Percentiles rank a stretch among this genome's conserved stretches.
Evolutionary conservation across 2,888 invertebrate species (phyloP).

Genomic region (Ornithoptera priamus): DNA sequence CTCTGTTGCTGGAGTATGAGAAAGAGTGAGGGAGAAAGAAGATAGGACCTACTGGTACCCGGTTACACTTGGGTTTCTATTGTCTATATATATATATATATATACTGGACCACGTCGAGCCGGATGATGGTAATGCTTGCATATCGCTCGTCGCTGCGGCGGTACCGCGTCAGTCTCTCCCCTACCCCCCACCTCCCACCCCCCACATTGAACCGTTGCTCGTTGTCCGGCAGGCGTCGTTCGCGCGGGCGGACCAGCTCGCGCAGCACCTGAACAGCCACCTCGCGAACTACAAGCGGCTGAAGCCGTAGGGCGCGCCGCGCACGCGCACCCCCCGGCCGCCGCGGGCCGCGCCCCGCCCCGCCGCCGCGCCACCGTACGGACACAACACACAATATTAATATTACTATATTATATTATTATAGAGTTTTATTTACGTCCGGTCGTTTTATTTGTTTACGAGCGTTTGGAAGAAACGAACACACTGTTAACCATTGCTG

Average conservation of each 20-base stretch:
- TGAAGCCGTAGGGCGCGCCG: slow-evolving; percentile 57
- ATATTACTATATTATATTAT: slow-evolving; percentile 64
- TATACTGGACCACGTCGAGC: too few relatives aligned
- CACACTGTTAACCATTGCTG: too few relatives aligned
- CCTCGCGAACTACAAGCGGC: slow-evolving; percentile 72
- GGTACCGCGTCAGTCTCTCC: too few relatives aligned
- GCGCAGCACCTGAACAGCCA: slow-evolving; percentile 76
- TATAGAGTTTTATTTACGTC: slow-evolving; percentile 65
- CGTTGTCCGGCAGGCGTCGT: slow-evolving; percentile 56
- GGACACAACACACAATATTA: slow-evolving; percentile 50
- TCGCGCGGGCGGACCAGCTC: slow-evolving; percentile 69
- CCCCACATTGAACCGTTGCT: too few relatives aligned
- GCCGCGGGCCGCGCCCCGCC: slow-evolving; percentile 4
- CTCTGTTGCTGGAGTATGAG: too few relatives aligned
- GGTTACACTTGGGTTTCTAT: too few relatives aligned
- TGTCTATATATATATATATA: too few relatives aligned
- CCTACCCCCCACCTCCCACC: too few relatives aligned
- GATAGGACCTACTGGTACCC: too few relatives aligned
- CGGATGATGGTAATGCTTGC: too few relatives aligned
- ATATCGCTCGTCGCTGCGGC: too few relatives aligned
- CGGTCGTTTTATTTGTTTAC: slow-evolving; percentile 42
- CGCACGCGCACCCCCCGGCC: slow-evolving; percentile 1
- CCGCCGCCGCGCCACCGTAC: slow-evolving; percentile 26
- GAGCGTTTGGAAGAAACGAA: not conserved
- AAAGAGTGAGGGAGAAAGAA: too few relatives aligned